Evolutionary conservation across 2,888 invertebrate genomes (phyloP).

Genomic region (Tetanocera ferruginea): DNA sequence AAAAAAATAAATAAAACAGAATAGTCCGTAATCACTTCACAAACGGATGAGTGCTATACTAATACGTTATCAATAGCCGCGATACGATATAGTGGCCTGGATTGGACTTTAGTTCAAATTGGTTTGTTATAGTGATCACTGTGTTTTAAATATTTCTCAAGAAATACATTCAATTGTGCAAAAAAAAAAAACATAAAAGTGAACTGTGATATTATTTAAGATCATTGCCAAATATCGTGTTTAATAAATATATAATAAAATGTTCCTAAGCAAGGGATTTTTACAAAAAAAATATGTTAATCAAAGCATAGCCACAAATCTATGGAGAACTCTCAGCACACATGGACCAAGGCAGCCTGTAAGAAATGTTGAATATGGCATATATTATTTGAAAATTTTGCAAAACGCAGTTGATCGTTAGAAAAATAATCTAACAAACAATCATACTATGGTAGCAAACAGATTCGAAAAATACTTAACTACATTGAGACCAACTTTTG

Average conservation of each 20-base stretch:
- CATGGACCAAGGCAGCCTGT: slow-evolving; percentile 59
- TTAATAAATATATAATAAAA: slow-evolving; percentile 2
- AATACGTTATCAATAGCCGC: slow-evolving; percentile 5
- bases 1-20: slow-evolving; percentile 21
- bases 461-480: too few species aligned
- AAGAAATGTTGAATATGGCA: slow-evolving; percentile 45
- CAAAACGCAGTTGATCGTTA: too few species aligned
- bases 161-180: background rate
- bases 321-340: slow-evolving; percentile 53
- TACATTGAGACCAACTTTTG: too few species aligned
- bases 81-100: slow-evolving; percentile 1
- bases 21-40: slow-evolving; percentile 27
- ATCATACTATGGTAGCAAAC: background rate
- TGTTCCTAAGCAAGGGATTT: slow-evolving; percentile 55
- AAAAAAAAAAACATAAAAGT: too few species aligned
- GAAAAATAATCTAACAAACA: too few species aligned
- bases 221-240: background rate
- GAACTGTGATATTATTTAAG: background rate
- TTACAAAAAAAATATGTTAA: slow-evolving; percentile 49
- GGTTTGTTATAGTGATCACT: slow-evolving; percentile 30
- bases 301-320: slow-evolving; percentile 48
- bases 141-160: background rate
- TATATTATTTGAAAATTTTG: too few species aligned
- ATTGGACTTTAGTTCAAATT: slow-evolving; percentile 37
- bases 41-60: background rate